phyloP scores from a whole-genome alignment of 1,140 invertebrate species.

The Trinorchestia longiramus region DNA sequence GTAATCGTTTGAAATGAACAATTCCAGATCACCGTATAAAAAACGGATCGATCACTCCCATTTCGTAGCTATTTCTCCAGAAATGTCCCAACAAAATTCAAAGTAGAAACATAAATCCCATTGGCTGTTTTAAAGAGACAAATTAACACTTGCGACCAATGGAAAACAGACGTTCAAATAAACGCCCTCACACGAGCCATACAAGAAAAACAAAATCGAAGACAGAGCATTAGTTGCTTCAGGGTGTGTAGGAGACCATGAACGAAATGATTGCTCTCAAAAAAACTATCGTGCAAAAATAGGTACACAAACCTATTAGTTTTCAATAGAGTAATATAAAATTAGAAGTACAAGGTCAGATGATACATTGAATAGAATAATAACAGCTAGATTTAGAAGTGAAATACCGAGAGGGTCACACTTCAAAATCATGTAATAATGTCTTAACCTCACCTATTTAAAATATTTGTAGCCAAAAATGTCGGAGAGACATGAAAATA shows the following conservation, averaged over 20 bases:
- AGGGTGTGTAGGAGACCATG: background rate
- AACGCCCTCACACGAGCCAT: background rate
- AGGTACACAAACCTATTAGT: too few species aligned
- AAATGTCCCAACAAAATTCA: background rate
- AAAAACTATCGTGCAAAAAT: too few species aligned
- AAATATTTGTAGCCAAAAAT: too few species aligned
- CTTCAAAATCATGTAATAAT: too few species aligned
- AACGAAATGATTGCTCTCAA: too few species aligned
- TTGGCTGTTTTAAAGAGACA: background rate
- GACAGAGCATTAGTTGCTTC: background rate
- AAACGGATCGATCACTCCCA: background rate
- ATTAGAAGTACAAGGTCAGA: too few species aligned
- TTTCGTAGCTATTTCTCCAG: background rate
- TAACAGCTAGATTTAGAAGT: too few species aligned
- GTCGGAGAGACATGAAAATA: too few species aligned
- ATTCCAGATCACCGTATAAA: background rate
- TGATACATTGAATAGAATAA: too few species aligned
- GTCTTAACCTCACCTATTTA: too few species aligned
- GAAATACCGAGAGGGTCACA: too few species aligned
- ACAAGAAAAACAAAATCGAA: background rate
- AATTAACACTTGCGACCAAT: background rate
- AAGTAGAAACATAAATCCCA: background rate
- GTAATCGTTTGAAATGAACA: background rate
- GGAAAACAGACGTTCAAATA: background rate
- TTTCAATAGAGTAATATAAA: too few species aligned